These are phyloP conservation scores for Anoplolepis gracilipes DNA, from an alignment of 1,140 invertebrate genomes.

Conservation along the genomic window DNA sequence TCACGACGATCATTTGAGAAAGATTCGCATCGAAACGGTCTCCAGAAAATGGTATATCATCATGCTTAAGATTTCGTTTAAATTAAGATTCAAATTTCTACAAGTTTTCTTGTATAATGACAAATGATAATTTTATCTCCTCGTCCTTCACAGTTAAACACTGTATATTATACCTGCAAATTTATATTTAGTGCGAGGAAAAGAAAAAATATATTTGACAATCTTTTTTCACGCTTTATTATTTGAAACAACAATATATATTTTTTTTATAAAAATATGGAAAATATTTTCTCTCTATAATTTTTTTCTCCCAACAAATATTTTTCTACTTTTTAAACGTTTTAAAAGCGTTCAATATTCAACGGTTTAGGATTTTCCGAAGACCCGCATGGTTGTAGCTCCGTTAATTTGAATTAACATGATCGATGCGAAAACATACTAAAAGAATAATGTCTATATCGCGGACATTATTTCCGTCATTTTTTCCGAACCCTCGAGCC, in stretches of 20 bases:
- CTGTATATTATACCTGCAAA: background rate
- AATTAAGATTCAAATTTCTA: background rate
- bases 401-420: background rate
- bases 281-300: background rate
- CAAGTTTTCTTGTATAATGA: background rate
- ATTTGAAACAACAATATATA: too few relatives aligned
- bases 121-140: background rate
- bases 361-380: background rate
- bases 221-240: background rate
- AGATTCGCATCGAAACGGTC: background rate
- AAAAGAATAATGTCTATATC: background rate
- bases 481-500: background rate
- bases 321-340: background rate
- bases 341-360: background rate
- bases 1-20: background rate
- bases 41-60: background rate
- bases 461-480: background rate
- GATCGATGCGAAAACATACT: conserved; percentile 3
- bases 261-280: background rate
- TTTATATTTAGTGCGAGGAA: too few relatives aligned
- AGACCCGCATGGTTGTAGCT: background rate
- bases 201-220: background rate
- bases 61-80: background rate
- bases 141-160: background rate
- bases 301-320: background rate